Base-by-base conservation (phyloP, 2,797 vertebrate species). In the Hoplostethus mediterraneus region DNA sequence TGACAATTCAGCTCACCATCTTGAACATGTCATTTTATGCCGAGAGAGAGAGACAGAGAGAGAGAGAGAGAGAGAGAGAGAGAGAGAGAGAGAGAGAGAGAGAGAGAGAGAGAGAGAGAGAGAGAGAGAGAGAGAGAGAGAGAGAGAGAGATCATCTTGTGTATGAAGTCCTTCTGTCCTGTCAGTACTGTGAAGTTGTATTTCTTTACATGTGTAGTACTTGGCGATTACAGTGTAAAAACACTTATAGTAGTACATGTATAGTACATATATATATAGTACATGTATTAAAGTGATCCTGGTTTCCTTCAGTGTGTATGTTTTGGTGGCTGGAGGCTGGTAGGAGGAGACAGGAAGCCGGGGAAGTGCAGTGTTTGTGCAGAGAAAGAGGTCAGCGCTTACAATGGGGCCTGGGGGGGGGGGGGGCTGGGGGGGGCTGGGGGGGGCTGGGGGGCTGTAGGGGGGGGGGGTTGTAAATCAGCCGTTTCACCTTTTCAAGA, bases 281-380 rank as follows among this genome's bases (percentile, higher is more conserved):
- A 28, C 28, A 28, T 28, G 3, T 21, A 21, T 21, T 21, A 21
- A 21, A 28, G 12, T 1, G 28, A 13, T 55, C 53, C 21, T 12
- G n/a, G 9, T 12, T 42, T 42, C 42, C 13, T 3, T 44, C 0
- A 12, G n/a, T 61, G 13, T 28, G 6, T 3, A 6, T 13, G 31
- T 31, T 30, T 21, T 44, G 59, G n/a, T 28, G 51, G 48, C 5
- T 21, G 36, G 28, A 25, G n/a, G 42, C 57, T 71, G 75, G 71
- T 62, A 78, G 73, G 49, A 49, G 63, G 67, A 59, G 31, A 70
- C 81, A 90, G 90, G 86, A 89, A 88, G 68, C 25, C n/a, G 67
- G 58, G 82, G 84, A 91, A 89, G 72, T 66, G 63, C 21, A 7
- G 11, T 83, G 71, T 83, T 88, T 85, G 71, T 87, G 76, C 58